Evolutionary conservation across 2,113 vertebrate species (phyloP), one percentile per base, ranked within the genome.

Genomic region (Octodon degus): DNA sequence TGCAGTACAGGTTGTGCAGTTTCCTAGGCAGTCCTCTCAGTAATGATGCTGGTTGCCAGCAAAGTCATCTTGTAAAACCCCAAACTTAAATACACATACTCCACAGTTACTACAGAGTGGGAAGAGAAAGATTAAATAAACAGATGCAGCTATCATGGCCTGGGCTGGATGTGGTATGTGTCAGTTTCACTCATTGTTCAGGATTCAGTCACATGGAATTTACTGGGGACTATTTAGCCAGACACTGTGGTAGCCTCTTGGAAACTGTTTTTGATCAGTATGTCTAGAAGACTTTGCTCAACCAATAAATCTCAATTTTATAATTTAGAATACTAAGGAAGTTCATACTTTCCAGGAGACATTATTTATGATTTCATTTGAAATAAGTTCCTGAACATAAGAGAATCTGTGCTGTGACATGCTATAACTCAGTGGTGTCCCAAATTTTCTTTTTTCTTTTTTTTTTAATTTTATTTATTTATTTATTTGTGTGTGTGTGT

Each of bases 111-210:
- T 25, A 3, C 19, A 65, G 7, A 22, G 82, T 58, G 50, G 47
- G 34, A 91, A 55, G 55, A 63, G 40, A n/a, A 74, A 47, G 13
- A 30, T 24, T 1, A 40, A 13, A 17, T 63, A 22, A 50, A 12
- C 40, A 53, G 10, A 4, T 19, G 1, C 12, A 11, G 16, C 5
- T n/a, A 43, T 27, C 2, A 25, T 0, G 3, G 37, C 55, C 32
- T n/a, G 55, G 20, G 32, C 24, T 50, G 2, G 10, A 37, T 0
- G 53, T 50, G 27, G 55, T 22, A 19, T 27, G 25, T 22, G 5
- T n/a, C 16, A 25, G 24, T 76, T 37, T 40, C 30, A 25, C 3
- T 17, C 37, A 19, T 55, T 3, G 47, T n/a, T 37, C 43, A 80
- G 50, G 30, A 80, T 30, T 79, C 40, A 63, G n/a, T n/a, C 16